Evolutionary conservation across 2,888 invertebrate genomes (phyloP).

Genomic region (Protula sp.): DNA sequence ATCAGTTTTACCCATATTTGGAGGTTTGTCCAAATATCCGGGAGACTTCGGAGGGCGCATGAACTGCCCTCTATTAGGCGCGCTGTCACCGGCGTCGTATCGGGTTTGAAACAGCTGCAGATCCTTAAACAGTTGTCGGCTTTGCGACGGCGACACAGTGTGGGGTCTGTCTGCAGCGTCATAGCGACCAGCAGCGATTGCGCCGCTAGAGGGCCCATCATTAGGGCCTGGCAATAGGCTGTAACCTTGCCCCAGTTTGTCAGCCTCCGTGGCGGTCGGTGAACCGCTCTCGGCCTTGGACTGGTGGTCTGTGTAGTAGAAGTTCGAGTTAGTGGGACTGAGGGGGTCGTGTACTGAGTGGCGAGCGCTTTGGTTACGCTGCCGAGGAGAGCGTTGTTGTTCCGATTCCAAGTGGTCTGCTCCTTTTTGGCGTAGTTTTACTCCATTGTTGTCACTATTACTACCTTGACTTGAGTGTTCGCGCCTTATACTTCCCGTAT

Average conservation of each 20-base stretch:
- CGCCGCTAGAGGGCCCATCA: not conserved
- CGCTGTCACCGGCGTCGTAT: not conserved
- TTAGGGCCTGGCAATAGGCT: slow-evolving; percentile 8
- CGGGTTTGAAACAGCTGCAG: not conserved
- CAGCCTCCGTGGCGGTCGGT: not conserved
- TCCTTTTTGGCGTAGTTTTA: too few relatives aligned
- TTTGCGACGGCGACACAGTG: not conserved
- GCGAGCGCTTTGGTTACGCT: not conserved
- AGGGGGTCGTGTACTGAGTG: not conserved
- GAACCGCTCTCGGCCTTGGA: not conserved
- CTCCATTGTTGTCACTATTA: too few relatives aligned
- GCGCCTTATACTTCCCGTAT: too few relatives aligned
- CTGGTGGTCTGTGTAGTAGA: not conserved
- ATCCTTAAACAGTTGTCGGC: not conserved
- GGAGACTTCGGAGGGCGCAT: not conserved
- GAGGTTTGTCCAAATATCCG: not conserved
- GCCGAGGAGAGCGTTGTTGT: not conserved
- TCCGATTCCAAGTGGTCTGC: not conserved
- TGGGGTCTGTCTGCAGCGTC: not conserved
- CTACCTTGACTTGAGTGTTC: too few relatives aligned
- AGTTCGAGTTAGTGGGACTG: not conserved
- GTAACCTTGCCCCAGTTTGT: slow-evolving; percentile 17
- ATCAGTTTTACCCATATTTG: not conserved
- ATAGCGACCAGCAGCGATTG: not conserved
- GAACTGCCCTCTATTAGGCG: not conserved